Evolutionary conservation across 2,797 vertebrate species (phyloP).

Genomic region (Paramormyrops hopkinsi): DNA sequence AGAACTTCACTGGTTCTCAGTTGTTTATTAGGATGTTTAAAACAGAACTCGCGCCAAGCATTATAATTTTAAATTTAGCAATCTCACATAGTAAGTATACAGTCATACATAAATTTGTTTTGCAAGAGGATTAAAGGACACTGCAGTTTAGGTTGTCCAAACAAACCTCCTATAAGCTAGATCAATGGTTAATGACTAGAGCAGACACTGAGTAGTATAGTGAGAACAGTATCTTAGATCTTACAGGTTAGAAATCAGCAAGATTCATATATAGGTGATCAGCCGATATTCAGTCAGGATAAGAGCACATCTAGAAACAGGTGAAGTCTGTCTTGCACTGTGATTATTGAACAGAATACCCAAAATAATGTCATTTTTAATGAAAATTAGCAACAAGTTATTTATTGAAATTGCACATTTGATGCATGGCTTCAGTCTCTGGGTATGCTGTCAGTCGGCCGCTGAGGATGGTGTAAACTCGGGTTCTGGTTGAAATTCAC

Average conservation of each 20-base stretch:
- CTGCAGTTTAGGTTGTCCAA: not conserved
- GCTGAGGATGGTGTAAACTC: not conserved
- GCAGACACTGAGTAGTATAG: not conserved
- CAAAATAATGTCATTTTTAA: not conserved
- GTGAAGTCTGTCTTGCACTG: not conserved
- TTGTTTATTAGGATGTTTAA: not conserved
- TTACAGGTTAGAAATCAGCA: not conserved
- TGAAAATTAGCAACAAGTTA: not conserved
- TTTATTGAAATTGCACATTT: conserved; percentile 15
- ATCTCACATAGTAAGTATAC: conserved; percentile 14
- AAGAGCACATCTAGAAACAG: not conserved
- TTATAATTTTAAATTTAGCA: conserved; percentile 1
- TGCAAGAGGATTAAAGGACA: conserved; percentile 8
- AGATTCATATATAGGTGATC: not conserved
- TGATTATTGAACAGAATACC: not conserved
- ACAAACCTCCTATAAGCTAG: not conserved
- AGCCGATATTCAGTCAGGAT: not conserved
- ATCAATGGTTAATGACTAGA: not conserved
- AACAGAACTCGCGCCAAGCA: not conserved
- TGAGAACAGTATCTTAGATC: not conserved
- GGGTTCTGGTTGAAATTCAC: not conserved
- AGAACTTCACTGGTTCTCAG: not conserved
- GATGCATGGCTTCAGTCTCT: not conserved
- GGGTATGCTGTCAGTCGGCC: not conserved
- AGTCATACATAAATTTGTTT: conserved; percentile 1